Conservation (phyloP, 2,888 invertebrate genomes). For the Caenorhabditis becei region DNA sequence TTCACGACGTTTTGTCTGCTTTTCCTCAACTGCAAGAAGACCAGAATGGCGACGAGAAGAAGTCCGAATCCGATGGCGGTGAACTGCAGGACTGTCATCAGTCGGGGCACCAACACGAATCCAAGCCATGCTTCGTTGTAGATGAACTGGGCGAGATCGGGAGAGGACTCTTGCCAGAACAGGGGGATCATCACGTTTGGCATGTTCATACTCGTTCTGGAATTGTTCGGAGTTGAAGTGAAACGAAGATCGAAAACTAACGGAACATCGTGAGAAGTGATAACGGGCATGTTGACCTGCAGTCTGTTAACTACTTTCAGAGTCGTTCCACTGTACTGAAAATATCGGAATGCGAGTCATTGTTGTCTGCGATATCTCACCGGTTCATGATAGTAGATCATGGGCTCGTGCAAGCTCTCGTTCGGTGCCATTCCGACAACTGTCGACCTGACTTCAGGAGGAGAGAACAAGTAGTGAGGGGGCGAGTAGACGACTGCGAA, state of each 20-base stretch:
- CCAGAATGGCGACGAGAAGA: constrained; percentile 53
- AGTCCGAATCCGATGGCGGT: constrained; percentile 58
- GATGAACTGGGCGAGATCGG: constrained; percentile 59
- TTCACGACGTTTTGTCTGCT: not conserved
- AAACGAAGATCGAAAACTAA: constrained; percentile 47
- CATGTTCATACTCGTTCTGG: constrained; percentile 71
- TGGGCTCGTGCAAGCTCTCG: constrained; percentile 61
- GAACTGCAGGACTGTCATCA: constrained; percentile 65
- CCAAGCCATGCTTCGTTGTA: constrained; percentile 68
- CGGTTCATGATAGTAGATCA: constrained; percentile 72
- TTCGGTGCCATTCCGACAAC: constrained; percentile 69
- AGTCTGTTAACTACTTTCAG: constrained; percentile 69
- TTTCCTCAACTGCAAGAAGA: constrained; percentile 41
- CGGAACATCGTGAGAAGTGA: constrained; percentile 61
- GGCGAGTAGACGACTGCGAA: constrained; percentile 76
- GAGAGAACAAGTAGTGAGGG: constrained; percentile 75
- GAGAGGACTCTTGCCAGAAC: constrained; percentile 72
- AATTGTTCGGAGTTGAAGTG: constrained; percentile 15
- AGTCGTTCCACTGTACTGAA: constrained; percentile 74
- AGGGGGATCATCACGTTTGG: constrained; percentile 70
- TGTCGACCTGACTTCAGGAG: constrained; percentile 66
- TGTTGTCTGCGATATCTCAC: constrained; percentile 31
- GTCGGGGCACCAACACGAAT: constrained; percentile 69
- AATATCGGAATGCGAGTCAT: constrained; percentile 10
- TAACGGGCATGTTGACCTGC: constrained; percentile 74